Base-by-base conservation (phyloP, 2,888 invertebrate genomes). In the Odontothrips loti region DNA sequence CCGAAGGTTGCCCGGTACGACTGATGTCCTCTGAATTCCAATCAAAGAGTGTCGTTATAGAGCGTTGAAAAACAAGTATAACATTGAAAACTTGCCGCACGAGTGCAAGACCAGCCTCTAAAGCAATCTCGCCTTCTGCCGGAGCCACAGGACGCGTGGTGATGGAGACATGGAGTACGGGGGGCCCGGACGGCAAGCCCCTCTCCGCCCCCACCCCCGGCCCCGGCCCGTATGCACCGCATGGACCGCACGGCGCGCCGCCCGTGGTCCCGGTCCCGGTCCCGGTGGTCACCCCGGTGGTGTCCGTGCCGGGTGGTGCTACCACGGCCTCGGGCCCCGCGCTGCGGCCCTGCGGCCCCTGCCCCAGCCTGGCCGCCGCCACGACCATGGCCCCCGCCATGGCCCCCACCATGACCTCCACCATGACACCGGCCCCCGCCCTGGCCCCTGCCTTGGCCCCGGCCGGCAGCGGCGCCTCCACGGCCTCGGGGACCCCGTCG, bases 101-200 rank as follows among this genome's bases (percentile, higher is more conserved):
- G n/a, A 12, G 15, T 17, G 20, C 58, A 58, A 58, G 58, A 58
- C 58, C 68, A 9, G 68, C 68, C 27, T 11, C 68, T 75, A 75
- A 75, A 75, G 68, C 68, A 27, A 75, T 75, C 68, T 27, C 68
- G 68, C 23, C 68, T 75, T 75, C 27, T 75, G 27, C 68, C 27
- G 68, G 68, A 75, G 23, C 27, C 27, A 10, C 68, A 75, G 68
- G 68, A 75, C 68, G 68, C 68, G 68, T 75, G 68, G 68, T 27
- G 68, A 75, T 75, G 68, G 68, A 75, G 68, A 75, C 68, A 75
- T 75, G 68, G 68, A 27, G 68, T 23, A 27, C 68, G 27, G 68
- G 68, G 68, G 68, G 8, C 27, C 68, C 23, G 68, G 68, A 75
- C 68, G 68, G 68, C 27, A 27, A 11, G 11, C 68, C 23, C 68